Evolutionary conservation across 1,140 invertebrate species (phyloP), one percentile per base, ranked within the genome.

Genomic region (Sarcophaga peregrina): DNA sequence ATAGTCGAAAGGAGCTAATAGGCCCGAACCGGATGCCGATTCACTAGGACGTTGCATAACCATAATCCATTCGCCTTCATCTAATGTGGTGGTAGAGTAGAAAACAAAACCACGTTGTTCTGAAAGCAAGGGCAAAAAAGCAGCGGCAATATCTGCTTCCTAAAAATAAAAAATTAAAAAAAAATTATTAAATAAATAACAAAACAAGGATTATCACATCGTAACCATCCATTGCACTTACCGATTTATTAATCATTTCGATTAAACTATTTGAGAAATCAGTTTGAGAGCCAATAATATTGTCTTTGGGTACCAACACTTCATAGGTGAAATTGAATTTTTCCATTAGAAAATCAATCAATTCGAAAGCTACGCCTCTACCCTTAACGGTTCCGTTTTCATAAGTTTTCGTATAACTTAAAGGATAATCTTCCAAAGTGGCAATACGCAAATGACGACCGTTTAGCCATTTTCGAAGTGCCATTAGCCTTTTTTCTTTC

Each of bases 1-100:
- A 9, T 90, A 91, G 72, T 94, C 93, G 85, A 97, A 97, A 0
- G 96, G 96, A 10, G 95, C 96, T 37, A 96, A 88, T 8, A 97
- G 91, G 47, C 96, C 96, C 1, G 95, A 95, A 0, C 96, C 95
- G n/a, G 94, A 93, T 0, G 96, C 95, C 0, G 96, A 96, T 86
- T 95, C 95, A 76, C 92, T 91, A 0, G 96, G 96, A 82, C 96
- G 91, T 86, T 93, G 94, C 93, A 97, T 93, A 86, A 97, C 91
- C 85, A 96, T 94, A 5, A 94, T 93, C 92, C 95, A 94, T 84
- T 94, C 92, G 1, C 94, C 94, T 86, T 95, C 94, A 84, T 96
- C 95, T 75, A 97, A 86, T 8, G 93, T 91, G 3, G 89, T 89
- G 3, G 87, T 86, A 0, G 95, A 95, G 89, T 94, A 96, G 9